Evolutionary conservation across 2,113 vertebrate genomes (phyloP), one percentile per base, ranked within the genome.

Genomic region (Melospiza georgiana): DNA sequence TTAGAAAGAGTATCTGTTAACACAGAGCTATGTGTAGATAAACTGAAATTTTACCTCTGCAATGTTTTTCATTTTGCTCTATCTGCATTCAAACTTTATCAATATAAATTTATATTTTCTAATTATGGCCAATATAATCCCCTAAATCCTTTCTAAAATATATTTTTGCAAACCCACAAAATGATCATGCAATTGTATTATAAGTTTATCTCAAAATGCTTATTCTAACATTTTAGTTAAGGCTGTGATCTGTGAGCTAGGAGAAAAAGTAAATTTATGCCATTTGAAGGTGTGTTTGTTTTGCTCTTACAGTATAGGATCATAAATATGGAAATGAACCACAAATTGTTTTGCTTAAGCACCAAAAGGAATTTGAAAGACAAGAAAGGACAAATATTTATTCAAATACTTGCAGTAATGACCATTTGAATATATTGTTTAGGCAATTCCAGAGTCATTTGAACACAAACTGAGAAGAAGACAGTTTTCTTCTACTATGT

Each of bases 331-430:
- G 33, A 96, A 93, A 96, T 89, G 7, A 72, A 7, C 20, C 37
- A 49, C 24, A 65, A 71, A 25, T 83, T 75, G 41, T 54, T 94
- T 68, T 90, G 37, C 61, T 89, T 65, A 25, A 75, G 62, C 44
- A 61, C 55, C 20, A 92, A 86, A 83, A 90, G 28, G 49, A 84
- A 90, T 92, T 33, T 43, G n/a, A 44, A 46, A 77, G 41, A 81
- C 33, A 65, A 81, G 51, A 88, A 87, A 63, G 46, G 23, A 57
- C 37, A 90, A 90, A 92, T 88, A 94, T 87, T 95, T 92, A 78
- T 91, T 90, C 35, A 78, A 81, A 57, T 61, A 68, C 68, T 89
- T 89, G 58, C 89, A 90, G 57, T 12, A 77, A 49, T 72, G 83
- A 41, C 52, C 11, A 39, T 81, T 95, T 78, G 54, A 72, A 7